Conservation (phyloP, 2,113 vertebrate genomes). For the Rallus limicola region DNA sequence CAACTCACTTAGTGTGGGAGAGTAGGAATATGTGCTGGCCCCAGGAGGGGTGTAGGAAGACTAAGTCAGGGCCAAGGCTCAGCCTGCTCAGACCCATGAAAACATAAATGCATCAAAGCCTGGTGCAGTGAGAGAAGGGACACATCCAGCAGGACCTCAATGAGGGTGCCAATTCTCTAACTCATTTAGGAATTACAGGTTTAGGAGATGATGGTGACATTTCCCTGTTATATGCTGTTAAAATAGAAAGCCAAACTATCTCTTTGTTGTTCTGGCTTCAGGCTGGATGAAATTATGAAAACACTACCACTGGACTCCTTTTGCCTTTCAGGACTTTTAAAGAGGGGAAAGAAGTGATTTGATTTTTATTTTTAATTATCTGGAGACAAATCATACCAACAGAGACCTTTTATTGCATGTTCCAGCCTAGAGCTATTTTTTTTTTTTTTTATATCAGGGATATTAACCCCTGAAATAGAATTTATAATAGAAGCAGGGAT, state of each 20-base stretch:
- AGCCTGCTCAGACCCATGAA: background rate
- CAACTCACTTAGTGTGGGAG: background rate
- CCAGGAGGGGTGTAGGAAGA: background rate
- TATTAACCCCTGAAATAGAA: slow-evolving; percentile 20
- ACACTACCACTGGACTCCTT: background rate
- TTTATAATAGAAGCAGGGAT: slow-evolving; percentile 20
- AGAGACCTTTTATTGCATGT: slow-evolving; percentile 27
- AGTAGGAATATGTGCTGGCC: background rate
- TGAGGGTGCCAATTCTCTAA: background rate
- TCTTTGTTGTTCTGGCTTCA: background rate
- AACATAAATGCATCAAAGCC: accelerated
- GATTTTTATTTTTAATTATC: slow-evolving; percentile 69
- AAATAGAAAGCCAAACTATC: background rate
- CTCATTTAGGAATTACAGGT: background rate
- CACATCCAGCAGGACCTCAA: background rate
- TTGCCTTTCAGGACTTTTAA: slow-evolving; percentile 35
- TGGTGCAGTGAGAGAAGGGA: background rate
- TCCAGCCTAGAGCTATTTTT: slow-evolving; percentile 28
- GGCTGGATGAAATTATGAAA: background rate
- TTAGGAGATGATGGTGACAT: background rate
- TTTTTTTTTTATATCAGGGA: background rate
- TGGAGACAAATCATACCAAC: slow-evolving; percentile 45
- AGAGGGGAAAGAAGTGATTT: slow-evolving; percentile 28
- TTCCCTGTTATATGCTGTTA: background rate
- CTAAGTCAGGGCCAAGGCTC: background rate